Percentiles rank a stretch among this genome's conserved stretches.
Conservation (phyloP, 2,797 vertebrate genomes). For the Lithobates pipiens region DNA sequence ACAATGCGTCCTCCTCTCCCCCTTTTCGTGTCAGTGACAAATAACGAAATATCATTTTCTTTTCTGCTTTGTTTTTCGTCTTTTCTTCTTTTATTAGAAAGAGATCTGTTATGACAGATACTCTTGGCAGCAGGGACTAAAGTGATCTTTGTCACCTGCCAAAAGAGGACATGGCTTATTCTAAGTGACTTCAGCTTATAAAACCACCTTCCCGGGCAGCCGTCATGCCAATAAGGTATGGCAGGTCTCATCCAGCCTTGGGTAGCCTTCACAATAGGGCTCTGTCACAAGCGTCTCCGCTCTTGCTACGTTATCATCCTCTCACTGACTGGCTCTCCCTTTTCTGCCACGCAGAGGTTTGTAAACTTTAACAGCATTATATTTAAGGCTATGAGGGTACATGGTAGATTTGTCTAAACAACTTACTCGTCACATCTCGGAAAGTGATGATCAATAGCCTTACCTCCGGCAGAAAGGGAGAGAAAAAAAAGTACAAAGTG, state of each 20-base stretch:
- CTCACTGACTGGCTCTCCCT: slow-evolving; percentile 60
- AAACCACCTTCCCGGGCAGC: slow-evolving; percentile 83
- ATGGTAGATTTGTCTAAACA: neutral
- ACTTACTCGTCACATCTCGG: slow-evolving; percentile 62
- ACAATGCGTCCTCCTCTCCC: neutral
- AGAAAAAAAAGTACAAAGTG: slow-evolving; percentile 64
- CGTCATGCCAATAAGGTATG: slow-evolving; percentile 82
- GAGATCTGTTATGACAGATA: slow-evolving; percentile 55
- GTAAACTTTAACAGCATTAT: slow-evolving; percentile 70
- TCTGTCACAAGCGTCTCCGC: slow-evolving; percentile 72
- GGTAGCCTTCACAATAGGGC: slow-evolving; percentile 79
- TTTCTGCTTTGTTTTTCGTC: slow-evolving; percentile 54
- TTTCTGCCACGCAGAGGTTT: slow-evolving; percentile 69
- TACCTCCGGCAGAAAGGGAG: slow-evolving; percentile 69
- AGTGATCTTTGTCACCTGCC: slow-evolving; percentile 74
- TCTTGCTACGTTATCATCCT: slow-evolving; percentile 62
- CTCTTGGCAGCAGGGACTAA: slow-evolving; percentile 63
- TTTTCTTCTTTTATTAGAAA: slow-evolving; percentile 42
- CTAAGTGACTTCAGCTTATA: slow-evolving; percentile 83
- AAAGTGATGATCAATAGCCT: slow-evolving; percentile 59
- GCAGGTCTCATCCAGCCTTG: slow-evolving; percentile 80
- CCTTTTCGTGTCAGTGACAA: slow-evolving; percentile 10
- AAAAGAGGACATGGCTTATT: slow-evolving; percentile 80
- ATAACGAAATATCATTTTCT: slow-evolving; percentile 62
- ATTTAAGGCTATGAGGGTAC: slow-evolving; percentile 68